Percentiles rank a stretch among this genome's conserved stretches.
Evolutionary conservation across 53 echinoderm and acorn worm genomes (phyloP).

Genomic region (Zoroaster sp.): DNA sequence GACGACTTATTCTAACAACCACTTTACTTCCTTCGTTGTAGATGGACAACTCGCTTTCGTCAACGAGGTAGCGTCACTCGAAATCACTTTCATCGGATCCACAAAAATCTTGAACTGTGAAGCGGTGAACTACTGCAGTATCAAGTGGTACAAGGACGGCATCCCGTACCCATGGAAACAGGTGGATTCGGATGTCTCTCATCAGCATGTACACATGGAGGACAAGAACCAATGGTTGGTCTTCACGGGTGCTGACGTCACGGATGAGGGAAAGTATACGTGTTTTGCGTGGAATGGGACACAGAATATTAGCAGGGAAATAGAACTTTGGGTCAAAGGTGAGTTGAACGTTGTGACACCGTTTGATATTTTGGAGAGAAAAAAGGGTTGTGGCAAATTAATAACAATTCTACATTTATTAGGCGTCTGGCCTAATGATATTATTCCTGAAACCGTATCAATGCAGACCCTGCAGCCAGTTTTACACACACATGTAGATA

Average conservation of each 20-base stretch:
- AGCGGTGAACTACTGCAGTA: conserved; percentile 45
- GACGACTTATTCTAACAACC: neutral
- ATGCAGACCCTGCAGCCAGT: no score
- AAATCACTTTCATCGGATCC: neutral
- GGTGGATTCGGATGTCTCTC: neutral
- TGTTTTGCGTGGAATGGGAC: conserved; percentile 46
- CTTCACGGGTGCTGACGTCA: neutral
- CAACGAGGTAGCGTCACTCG: neutral
- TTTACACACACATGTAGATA: no score
- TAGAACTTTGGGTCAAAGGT: neutral
- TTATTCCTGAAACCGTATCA: no score
- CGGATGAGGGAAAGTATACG: neutral
- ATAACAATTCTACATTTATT: no score
- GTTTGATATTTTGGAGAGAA: no score
- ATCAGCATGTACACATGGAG: neutral
- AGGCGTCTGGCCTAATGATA: no score
- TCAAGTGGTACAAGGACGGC: conserved; percentile 55
- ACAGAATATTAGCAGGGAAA: neutral
- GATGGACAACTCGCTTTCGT: conserved; percentile 6
- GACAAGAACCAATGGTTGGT: conserved; percentile 10
- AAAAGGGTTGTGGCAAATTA: no score
- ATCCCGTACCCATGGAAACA: conserved; percentile 31
- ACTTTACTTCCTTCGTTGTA: neutral
- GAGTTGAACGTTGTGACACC: neutral
- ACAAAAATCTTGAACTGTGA: conserved; percentile 14